Percentiles rank a stretch among this genome's conserved stretches.
Conservation (phyloP, 1,140 invertebrate genomes). For the Microvelia longipes region DNA sequence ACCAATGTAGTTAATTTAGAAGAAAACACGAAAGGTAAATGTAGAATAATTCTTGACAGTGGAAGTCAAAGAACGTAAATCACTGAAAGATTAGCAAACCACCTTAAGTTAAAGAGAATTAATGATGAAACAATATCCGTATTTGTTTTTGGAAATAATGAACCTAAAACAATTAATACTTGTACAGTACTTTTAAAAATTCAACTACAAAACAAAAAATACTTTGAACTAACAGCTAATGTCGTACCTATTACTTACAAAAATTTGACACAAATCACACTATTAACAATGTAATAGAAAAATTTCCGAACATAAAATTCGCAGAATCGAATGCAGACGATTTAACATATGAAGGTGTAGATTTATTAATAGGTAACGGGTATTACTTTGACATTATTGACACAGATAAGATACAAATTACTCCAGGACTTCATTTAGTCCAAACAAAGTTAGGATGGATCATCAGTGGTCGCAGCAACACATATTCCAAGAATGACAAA, state of each 20-base stretch:
- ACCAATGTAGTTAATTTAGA: background rate
- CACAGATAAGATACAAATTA: background rate
- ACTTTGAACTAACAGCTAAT: background rate
- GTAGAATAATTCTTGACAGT: background rate
- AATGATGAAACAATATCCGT: background rate
- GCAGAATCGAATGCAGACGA: background rate
- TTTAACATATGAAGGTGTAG: background rate
- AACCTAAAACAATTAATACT: background rate
- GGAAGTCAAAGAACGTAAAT: background rate
- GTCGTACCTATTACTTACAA: background rate
- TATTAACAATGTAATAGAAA: background rate
- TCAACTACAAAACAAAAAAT: background rate
- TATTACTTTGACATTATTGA: background rate
- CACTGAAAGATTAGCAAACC: background rate
- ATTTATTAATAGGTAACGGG: background rate
- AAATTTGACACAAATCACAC: background rate
- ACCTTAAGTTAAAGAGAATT: background rate
- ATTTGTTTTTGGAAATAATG: background rate
- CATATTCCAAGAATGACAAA: too few species aligned
- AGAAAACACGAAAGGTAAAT: background rate
- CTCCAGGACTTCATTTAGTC: background rate
- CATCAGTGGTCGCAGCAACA: background rate
- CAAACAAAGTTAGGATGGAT: background rate
- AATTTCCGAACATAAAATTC: background rate
- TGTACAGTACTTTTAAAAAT: background rate